Evolutionary conservation across 2,797 vertebrate species (phyloP).

Genomic region (Threskiornis aethiopicus): DNA sequence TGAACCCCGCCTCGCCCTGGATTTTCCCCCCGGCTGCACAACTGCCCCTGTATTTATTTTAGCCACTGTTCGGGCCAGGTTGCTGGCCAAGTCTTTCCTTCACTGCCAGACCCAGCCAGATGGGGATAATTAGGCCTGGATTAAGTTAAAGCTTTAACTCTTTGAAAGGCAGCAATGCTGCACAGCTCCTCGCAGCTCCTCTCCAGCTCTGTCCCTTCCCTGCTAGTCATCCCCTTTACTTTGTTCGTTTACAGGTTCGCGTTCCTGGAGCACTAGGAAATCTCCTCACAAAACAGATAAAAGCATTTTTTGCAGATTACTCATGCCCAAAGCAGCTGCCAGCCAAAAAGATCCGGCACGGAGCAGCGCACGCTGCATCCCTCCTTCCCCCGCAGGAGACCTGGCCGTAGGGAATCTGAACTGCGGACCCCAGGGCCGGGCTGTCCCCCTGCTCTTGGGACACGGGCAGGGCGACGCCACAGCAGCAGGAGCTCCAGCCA

Average conservation of each 20-base stretch:
- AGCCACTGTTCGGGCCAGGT: slow-evolving; percentile 17
- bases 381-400: not conserved
- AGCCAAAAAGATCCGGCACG: not conserved
- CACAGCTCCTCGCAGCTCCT: not conserved
- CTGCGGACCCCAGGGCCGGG: not conserved
- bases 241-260: not conserved
- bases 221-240: rapidly evolving
- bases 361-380: rapidly evolving
- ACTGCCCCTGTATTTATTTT: slow-evolving; percentile 39
- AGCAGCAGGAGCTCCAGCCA: rapidly evolving
- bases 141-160: slow-evolving; percentile 11
- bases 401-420: too few relatives aligned
- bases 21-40: not conserved
- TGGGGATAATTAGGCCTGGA: slow-evolving; percentile 38
- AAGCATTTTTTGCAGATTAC: not conserved
- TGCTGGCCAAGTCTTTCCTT: not conserved
- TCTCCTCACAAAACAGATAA: not conserved
- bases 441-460: not conserved
- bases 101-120: slow-evolving; percentile 25
- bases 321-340: not conserved
- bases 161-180: not conserved
- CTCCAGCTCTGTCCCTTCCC: not conserved
- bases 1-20: not conserved
- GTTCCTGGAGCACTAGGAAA: not conserved
- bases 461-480: rapidly evolving